Evolutionary conservation across 1,140 invertebrate genomes (phyloP), one percentile per base, ranked within the genome.

Genomic region (Heliothis virescens): DNA sequence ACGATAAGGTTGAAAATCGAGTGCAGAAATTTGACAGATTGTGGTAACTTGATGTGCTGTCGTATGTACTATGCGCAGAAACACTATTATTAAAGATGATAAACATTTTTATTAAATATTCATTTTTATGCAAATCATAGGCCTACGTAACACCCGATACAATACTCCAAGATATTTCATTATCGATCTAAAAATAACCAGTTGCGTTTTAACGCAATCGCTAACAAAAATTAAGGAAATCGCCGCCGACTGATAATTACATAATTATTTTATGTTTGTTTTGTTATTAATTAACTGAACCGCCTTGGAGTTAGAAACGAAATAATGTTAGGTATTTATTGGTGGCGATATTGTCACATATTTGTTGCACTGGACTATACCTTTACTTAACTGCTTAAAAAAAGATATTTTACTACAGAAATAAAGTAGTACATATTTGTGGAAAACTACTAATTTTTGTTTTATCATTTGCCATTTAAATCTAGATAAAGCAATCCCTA

Each of bases 201-300:
- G 72, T 74, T 74, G 16, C 72, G 72, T 74, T 60, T 26, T 18
- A 21, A 48, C 50, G 18, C 74, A 63, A 34, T 53, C n/a, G 63
- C 10, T 21, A 52, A 18, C 21, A 76, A 63, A 60, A 79, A 77
- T 41, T 55, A 48, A 69, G 74, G 79, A 81, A 81, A 77, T 47
- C 52, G 53, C 53, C 69, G 57, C 16, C 47, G 34, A 41, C n/a
- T 26, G 34, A 63, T 69, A 55, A 80, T 75, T 74, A 79, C 53
- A 60, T 76, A 76, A 81, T 77, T 69, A 76, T 69, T 67, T 63
- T 41, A 79, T 82, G 63, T 82, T 63, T 82, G 78, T 79, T 82
- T 82, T 76, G 75, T 75, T 65, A 78, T 79, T 83, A 81, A 83
- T 83, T 81, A 79, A 67, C 60, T 41, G 29, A 65, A 55, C 74